Percentiles rank a stretch among this genome's conserved stretches.
Evolutionary conservation across 64 coral and sea anemone genomes (phyloP).

Genomic region (Porites australiensis): DNA sequence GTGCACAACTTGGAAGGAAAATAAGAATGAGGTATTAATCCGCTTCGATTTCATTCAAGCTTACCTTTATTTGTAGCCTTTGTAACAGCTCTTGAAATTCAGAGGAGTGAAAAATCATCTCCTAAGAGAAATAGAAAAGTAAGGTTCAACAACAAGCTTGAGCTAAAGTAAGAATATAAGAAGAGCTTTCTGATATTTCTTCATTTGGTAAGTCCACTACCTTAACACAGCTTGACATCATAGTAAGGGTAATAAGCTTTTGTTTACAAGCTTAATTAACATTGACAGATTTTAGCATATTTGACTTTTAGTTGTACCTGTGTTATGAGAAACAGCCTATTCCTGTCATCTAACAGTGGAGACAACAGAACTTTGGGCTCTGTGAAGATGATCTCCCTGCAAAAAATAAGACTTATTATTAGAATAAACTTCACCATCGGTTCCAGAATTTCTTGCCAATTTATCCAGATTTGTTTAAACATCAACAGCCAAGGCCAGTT

Average conservation of each 20-base stretch:
- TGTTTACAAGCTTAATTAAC: no score
- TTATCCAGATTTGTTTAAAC: no score
- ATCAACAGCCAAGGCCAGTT: no score
- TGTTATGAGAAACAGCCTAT: slow-evolving; percentile 50
- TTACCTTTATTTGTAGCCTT: slow-evolving; percentile 35
- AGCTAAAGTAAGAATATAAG: not conserved
- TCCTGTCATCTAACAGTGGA: slow-evolving; percentile 63
- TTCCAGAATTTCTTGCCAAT: no score
- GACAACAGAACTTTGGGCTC: slow-evolving; percentile 84
- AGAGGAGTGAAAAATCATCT: slow-evolving; percentile 9
- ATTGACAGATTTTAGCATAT: no score
- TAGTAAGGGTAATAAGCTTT: no score
- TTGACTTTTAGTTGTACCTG: slow-evolving; percentile 27
- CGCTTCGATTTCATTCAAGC: slow-evolving; percentile 14
- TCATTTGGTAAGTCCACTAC: no score
- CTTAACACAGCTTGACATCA: no score
- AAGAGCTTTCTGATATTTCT: no score
- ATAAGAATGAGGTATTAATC: no score
- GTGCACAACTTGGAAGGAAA: no score
- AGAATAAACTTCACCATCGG: not conserved
- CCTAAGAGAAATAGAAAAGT: not conserved
- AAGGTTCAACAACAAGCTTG: not conserved
- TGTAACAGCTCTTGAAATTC: slow-evolving; percentile 55
- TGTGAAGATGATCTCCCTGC: slow-evolving; percentile 88
- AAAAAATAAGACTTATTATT: not conserved